phyloP scores from a whole-genome alignment of 2,888 invertebrate species.

The Euzetes globulus region DNA sequence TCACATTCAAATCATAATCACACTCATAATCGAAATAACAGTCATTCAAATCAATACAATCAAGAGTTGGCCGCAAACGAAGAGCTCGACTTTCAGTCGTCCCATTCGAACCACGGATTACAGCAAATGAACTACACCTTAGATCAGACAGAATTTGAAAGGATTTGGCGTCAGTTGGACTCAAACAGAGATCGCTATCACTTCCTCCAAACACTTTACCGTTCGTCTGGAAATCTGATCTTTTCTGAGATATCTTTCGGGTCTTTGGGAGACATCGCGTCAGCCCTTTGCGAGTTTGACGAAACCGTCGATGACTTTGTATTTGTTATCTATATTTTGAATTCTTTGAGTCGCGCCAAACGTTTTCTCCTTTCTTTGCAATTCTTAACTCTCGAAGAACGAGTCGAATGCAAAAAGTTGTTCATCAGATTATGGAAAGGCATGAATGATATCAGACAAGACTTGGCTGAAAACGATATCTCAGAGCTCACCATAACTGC shows the following conservation, averaged over 20 bases:
- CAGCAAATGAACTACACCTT: slow-evolving; percentile 7
- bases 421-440: slow-evolving; percentile 4
- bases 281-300: slow-evolving; percentile 19
- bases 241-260: slow-evolving; percentile 27
- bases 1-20: slow-evolving; percentile 2
- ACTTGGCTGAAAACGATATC: slow-evolving; percentile 27
- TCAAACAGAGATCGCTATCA: slow-evolving; percentile 10
- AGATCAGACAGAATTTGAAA: slow-evolving; percentile 21
- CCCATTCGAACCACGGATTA: slow-evolving; percentile 9
- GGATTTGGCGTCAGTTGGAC: slow-evolving; percentile 26
- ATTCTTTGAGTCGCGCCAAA: slow-evolving; percentile 28
- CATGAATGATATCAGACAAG: slow-evolving; percentile 27
- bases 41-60: slow-evolving; percentile 18
- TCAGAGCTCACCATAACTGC: slow-evolving; percentile 12
- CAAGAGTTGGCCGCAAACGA: slow-evolving; percentile 5
- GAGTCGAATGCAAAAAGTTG: slow-evolving; percentile 17
- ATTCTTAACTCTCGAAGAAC: slow-evolving; percentile 2
- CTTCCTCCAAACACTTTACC: neutral
- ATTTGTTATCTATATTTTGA: slow-evolving; percentile 19
- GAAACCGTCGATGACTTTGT: slow-evolving; percentile 20
- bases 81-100: neutral
- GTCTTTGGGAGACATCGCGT: slow-evolving; percentile 26
- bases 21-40: slow-evolving; percentile 1
- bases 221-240: slow-evolving; percentile 21
- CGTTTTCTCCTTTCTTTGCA: slow-evolving; percentile 20